Percentiles rank a stretch among this genome's conserved stretches.
Conservation (phyloP, 2,888 invertebrate genomes). For the Acleris emargana region DNA sequence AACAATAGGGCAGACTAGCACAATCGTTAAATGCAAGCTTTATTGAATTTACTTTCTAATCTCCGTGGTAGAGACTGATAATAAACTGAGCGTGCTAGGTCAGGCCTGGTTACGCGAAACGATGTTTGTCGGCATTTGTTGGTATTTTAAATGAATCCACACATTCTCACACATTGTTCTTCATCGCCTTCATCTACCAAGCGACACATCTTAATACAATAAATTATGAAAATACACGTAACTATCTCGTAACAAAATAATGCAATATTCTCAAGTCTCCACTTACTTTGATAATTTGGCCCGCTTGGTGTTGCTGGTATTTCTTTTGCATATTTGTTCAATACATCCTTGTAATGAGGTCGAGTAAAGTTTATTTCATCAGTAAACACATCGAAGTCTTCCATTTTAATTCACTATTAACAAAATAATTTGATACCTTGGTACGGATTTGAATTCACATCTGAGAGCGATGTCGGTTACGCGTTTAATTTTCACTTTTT, state of each 20-base stretch:
- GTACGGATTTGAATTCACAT: slow-evolving; percentile 16
- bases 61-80: background rate
- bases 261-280: background rate
- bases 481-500: slow-evolving; percentile 31
- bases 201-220: slow-evolving; percentile 11
- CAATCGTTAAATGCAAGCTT: background rate
- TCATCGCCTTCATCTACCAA: background rate
- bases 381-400: slow-evolving; percentile 76
- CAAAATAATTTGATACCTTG: slow-evolving; percentile 4
- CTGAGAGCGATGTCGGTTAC: slow-evolving; percentile 30
- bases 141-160: slow-evolving; percentile 20
- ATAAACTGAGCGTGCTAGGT: slow-evolving; percentile 13
- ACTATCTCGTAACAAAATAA: slow-evolving; percentile 12
- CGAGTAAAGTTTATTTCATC: slow-evolving; percentile 72
- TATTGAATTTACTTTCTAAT: slow-evolving; percentile 1
- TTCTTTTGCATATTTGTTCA: slow-evolving; percentile 66
- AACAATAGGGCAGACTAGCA: slow-evolving; percentile 22
- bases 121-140: slow-evolving; percentile 12
- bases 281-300: slow-evolving; percentile 76
- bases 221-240: slow-evolving; percentile 12
- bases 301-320: slow-evolving; percentile 67
- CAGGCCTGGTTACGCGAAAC: background rate
- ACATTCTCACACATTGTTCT: slow-evolving; percentile 26
- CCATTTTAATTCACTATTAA: slow-evolving; percentile 54
- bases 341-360: slow-evolving; percentile 62